Percentiles rank a stretch among this genome's conserved stretches.
Evolutionary conservation across 1,140 invertebrate genomes (phyloP).

Genomic region (Phthorimaea operculella): DNA sequence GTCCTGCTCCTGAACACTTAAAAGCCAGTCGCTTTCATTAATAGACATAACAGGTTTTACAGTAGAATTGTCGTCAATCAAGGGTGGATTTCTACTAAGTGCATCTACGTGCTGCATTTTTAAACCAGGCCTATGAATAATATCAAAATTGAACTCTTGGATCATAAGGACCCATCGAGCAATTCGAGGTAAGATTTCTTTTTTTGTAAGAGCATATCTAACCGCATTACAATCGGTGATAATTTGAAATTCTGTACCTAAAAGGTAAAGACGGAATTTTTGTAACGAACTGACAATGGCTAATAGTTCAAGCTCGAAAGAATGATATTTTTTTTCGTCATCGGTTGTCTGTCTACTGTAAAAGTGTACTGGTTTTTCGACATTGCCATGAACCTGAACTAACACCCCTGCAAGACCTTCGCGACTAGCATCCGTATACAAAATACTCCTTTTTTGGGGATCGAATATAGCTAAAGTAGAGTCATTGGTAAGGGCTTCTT

Average conservation of each 20-base stretch:
- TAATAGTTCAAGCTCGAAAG: no score
- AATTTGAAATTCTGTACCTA: no score
- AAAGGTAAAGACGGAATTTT: no score
- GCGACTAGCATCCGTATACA: constrained; percentile 1
- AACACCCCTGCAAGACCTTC: not conserved
- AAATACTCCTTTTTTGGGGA: not conserved
- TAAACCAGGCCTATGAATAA: constrained; percentile 12
- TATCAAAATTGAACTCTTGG: constrained; percentile 15
- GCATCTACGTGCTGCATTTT: constrained; percentile 38
- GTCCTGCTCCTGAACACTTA: constrained; percentile 20
- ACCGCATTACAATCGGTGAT: constrained; percentile 4
- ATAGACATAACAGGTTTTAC: constrained; percentile 7
- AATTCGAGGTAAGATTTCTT: constrained; percentile 9
- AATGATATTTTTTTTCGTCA: constrained; percentile 6
- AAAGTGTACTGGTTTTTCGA: not conserved
- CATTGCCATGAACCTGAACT: not conserved
- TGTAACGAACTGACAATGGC: no score
- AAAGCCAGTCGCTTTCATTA: constrained; percentile 5
- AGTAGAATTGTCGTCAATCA: no score
- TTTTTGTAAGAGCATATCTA: not conserved
- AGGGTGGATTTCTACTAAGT: no score
- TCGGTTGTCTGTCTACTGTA: not conserved
- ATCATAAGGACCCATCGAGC: constrained; percentile 16
- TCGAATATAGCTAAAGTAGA: not conserved
- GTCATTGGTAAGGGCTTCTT: not conserved